Percentiles rank a stretch among this genome's conserved stretches.
Conservation (phyloP, 92 coral and sea anemone genomes). For the Actinernus sp. region DNA sequence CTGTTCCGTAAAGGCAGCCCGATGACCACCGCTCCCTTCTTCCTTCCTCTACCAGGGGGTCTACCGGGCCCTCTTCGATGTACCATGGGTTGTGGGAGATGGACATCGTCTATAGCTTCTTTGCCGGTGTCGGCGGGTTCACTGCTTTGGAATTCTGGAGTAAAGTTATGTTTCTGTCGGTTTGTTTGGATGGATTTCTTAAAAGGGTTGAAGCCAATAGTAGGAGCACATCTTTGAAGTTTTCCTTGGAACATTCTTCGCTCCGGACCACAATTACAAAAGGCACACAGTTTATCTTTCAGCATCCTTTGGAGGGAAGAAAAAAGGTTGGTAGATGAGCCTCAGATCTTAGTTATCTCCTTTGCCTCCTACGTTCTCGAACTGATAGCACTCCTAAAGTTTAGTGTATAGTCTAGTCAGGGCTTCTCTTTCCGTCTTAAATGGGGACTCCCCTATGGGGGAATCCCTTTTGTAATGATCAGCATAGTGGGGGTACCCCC, state of each 20-base stretch:
- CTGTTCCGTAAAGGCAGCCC: conserved; percentile 83
- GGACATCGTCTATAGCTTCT: conserved; percentile 71
- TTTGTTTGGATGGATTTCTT: conserved; percentile 57
- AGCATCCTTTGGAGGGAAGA: too few species aligned
- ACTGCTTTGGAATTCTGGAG: conserved; percentile 44
- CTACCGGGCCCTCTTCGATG: conserved; percentile 99
- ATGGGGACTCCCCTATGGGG: too few species aligned
- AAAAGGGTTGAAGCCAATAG: conserved; percentile 93
- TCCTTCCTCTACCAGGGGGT: conserved; percentile 96
- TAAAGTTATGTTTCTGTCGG: conserved; percentile 60
- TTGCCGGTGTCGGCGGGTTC: conserved; percentile 70
- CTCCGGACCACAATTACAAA: conserved; percentile 95
- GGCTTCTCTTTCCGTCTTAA: too few species aligned
- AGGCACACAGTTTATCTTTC: conserved; percentile 83
- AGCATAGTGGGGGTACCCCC: too few species aligned
- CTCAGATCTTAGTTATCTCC: too few species aligned
- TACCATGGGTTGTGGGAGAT: conserved; percentile 72
- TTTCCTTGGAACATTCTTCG: conserved; percentile 93
- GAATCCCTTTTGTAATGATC: too few species aligned
- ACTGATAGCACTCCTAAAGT: too few species aligned
- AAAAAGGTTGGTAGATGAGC: too few species aligned
- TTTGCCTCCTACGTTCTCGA: too few species aligned
- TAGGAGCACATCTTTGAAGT: conserved; percentile 88
- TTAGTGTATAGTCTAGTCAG: too few species aligned
- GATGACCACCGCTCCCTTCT: conserved; percentile 91